Conservation (phyloP, 2,888 invertebrate genomes). For the Sinodicranocentrus sp. region DNA sequence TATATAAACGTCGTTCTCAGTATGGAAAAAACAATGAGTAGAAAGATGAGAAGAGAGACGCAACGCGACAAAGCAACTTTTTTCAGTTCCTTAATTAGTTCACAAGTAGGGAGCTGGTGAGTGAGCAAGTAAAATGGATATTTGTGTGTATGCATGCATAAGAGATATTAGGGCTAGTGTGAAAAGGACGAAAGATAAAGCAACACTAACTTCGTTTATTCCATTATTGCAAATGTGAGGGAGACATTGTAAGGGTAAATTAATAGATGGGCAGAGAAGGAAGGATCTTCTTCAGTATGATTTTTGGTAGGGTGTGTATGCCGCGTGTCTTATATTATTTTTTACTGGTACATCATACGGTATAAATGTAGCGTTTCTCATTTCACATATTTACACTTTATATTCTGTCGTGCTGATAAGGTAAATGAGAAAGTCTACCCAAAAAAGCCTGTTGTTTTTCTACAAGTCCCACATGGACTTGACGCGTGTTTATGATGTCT, state of each 20-base stretch:
- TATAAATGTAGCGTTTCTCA: too few relatives aligned
- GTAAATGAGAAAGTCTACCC: too few relatives aligned
- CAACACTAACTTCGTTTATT: background rate
- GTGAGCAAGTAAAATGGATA: background rate
- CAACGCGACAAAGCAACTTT: constrained; percentile 1
- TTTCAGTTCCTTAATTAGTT: constrained; percentile 14
- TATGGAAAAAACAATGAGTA: constrained; percentile 10
- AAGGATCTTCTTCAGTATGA: too few relatives aligned
- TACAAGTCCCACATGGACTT: background rate
- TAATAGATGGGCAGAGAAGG: constrained; percentile 20
- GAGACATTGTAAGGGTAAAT: constrained; percentile 4
- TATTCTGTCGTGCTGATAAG: too few relatives aligned
- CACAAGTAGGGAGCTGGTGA: background rate
- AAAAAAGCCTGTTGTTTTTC: too few relatives aligned
- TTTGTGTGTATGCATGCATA: background rate
- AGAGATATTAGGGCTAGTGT: background rate
- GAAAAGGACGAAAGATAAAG: background rate
- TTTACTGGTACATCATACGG: too few relatives aligned
- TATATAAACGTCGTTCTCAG: too few relatives aligned
- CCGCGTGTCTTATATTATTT: too few relatives aligned
- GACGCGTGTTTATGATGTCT: background rate
- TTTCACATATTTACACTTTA: too few relatives aligned
- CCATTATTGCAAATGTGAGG: background rate
- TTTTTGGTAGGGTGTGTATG: too few relatives aligned
- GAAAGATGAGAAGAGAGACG: background rate